Percentiles rank a stretch among this genome's conserved stretches.
Conservation (phyloP, 2,888 invertebrate genomes). For the Reticulitermes lucifugus region DNA sequence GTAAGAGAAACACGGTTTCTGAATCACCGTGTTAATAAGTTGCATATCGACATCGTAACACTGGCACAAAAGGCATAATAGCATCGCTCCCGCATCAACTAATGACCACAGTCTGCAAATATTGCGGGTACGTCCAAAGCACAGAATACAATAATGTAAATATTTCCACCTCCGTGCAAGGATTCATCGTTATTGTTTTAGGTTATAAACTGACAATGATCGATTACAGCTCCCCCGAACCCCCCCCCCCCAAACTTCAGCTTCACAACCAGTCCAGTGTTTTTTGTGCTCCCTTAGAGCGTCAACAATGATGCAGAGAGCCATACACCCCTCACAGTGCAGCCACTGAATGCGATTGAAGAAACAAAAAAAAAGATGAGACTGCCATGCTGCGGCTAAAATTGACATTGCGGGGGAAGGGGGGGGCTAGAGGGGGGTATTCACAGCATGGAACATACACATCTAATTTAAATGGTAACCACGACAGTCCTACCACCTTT, state of each 20-base stretch:
- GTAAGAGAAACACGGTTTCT: no score
- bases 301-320: neutral
- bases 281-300: neutral
- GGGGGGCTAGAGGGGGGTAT: neutral
- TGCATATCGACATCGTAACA: no score
- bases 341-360: neutral
- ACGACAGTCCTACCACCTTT: slow-evolving; percentile 26
- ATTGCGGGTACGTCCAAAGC: no score
- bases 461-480: slow-evolving; percentile 43
- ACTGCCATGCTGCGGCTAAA: neutral
- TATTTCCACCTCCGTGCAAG: neutral
- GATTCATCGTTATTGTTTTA: slow-evolving; percentile 6
- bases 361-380: neutral
- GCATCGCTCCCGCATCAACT: no score
- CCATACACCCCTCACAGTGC: slow-evolving; percentile 17
- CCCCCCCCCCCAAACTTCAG: neutral
- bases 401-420: neutral
- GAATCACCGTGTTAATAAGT: no score
- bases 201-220: slow-evolving; percentile 10
- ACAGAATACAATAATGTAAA: neutral
- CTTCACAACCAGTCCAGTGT: neutral
- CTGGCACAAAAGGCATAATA: no score
- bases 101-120: no score
- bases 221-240: neutral
- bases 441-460: neutral